A percentile compares a stretch with the other conserved stretches of the same genome.
phyloP scores from a whole-genome alignment of 2,888 invertebrate genomes.

The Melipona bicolor region DNA sequence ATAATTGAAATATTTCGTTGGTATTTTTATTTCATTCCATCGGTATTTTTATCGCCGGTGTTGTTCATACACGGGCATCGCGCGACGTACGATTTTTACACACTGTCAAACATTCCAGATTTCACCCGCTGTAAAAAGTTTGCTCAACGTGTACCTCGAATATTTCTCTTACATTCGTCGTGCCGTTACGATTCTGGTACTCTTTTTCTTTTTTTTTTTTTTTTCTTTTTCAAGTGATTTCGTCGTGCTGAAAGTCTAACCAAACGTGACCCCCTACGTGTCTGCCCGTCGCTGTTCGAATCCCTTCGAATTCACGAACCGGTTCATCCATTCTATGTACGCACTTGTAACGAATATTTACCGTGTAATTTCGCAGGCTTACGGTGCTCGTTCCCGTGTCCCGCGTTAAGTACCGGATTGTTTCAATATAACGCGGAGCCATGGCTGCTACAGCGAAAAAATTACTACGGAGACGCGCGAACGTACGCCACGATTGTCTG shows the following conservation, averaged over 20 bases:
- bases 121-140: neutral
- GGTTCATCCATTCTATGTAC: neutral
- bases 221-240: neutral
- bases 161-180: neutral
- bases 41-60: neutral
- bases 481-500: slow-evolving; percentile 42
- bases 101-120: neutral
- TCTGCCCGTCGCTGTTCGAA: neutral
- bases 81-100: neutral
- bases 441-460: slow-evolving; percentile 9
- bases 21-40: neutral
- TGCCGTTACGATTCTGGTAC: neutral
- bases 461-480: slow-evolving; percentile 43
- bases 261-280: neutral
- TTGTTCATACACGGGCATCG: neutral
- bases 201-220: neutral
- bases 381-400: neutral
- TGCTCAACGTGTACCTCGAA: neutral
- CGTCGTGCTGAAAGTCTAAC: neutral
- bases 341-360: slow-evolving; percentile 17
- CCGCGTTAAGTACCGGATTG: neutral
- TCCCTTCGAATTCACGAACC: neutral
- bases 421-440: slow-evolving; percentile 8
- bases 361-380: slow-evolving; percentile 6
- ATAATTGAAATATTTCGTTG: slow-evolving; percentile 6